Evolutionary conservation across 2,888 invertebrate species (phyloP).

Genomic region (Pollenia labialis): DNA sequence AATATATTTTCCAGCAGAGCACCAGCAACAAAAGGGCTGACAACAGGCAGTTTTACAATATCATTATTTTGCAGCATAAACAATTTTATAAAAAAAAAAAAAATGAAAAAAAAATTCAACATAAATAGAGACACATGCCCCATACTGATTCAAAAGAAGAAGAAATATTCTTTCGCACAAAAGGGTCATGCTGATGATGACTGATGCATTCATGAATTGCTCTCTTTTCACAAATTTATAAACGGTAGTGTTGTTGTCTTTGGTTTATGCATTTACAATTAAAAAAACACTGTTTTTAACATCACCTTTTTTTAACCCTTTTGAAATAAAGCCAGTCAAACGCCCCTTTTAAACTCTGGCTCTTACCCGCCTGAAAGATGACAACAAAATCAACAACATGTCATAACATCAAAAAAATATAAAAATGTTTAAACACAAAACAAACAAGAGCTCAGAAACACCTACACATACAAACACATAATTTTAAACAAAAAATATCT

Average conservation of each 20-base stretch:
- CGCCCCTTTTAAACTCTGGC: not conserved
- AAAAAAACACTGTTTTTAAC: conserved; percentile 56
- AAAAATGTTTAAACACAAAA: conserved; percentile 45
- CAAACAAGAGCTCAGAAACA: conserved; percentile 28
- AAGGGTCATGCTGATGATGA: conserved; percentile 63
- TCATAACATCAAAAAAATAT: conserved; percentile 52
- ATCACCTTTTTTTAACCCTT: conserved; percentile 48
- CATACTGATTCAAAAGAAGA: not conserved
- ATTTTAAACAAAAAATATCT: conserved; percentile 25
- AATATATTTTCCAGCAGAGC: conserved; percentile 1
- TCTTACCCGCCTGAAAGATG: not conserved
- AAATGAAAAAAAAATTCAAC: not conserved
- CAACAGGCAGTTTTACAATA: conserved; percentile 67
- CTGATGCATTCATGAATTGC: conserved; percentile 62
- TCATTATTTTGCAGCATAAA: conserved; percentile 69
- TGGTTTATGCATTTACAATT: conserved; percentile 61
- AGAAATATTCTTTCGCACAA: conserved; percentile 10
- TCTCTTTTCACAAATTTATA: conserved; percentile 4
- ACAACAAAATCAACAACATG: conserved; percentile 64
- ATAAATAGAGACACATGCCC: not conserved
- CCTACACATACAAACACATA: not conserved
- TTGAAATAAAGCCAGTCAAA: conserved; percentile 18
- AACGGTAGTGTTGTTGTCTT: conserved; percentile 36
- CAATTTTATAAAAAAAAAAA: conserved; percentile 26
- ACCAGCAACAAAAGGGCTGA: conserved; percentile 56